These are phyloP conservation scores for Cladopsammia gracilis DNA, from an alignment of 64 coral and sea anemone genomes.

Conservation along the genomic window DNA sequence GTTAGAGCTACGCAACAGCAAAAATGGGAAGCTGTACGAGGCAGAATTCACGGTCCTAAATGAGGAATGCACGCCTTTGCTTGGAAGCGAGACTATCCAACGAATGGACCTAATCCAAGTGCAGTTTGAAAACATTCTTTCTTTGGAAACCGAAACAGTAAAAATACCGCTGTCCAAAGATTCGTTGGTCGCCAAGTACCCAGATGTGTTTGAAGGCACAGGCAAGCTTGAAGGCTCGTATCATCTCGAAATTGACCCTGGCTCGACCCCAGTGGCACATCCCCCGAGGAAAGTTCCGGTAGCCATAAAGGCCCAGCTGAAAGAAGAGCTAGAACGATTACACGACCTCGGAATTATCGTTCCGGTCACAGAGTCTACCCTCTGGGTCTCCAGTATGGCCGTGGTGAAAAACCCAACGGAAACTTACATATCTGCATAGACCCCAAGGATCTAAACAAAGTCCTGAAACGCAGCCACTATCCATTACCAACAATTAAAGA, in stretches of 20 bases:
- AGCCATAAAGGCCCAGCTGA: not conserved
- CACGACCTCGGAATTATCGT: not conserved
- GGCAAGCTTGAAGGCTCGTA: not conserved
- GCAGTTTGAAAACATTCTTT: no score
- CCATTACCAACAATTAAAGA: not conserved
- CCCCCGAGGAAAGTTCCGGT: not conserved
- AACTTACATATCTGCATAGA: not conserved
- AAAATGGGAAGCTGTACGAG: not conserved
- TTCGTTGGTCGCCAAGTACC: conserved; percentile 1
- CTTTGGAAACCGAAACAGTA: no score
- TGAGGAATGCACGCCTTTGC: no score
- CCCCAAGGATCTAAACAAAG: not conserved
- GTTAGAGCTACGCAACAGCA: not conserved
- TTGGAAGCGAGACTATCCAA: no score
- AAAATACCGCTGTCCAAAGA: not conserved
- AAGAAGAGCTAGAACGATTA: not conserved
- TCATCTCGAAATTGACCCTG: not conserved
- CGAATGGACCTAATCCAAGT: no score
- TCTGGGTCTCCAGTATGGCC: not conserved
- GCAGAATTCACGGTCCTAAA: conserved; percentile 1
- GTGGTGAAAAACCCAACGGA: not conserved
- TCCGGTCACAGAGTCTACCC: not conserved
- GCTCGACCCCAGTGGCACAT: not conserved
- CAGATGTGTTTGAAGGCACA: not conserved
- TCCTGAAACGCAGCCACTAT: conserved; percentile 8